Conservation (phyloP, 2,888 invertebrate genomes). For the Pycnomerus fuliginosus region DNA sequence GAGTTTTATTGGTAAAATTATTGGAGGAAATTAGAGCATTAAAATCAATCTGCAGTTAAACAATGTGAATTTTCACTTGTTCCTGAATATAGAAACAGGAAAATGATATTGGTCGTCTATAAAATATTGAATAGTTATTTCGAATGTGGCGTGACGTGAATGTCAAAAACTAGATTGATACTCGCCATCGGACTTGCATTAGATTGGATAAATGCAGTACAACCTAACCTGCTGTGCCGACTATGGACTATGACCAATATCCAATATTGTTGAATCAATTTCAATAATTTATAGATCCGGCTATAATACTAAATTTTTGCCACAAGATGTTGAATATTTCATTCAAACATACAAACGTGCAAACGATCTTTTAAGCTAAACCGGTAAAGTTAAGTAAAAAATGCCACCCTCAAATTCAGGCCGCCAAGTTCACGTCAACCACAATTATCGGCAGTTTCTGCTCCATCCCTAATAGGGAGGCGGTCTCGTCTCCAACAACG, state of each 20-base stretch:
- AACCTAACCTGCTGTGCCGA: slow-evolving; percentile 13
- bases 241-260: slow-evolving; percentile 27
- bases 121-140: slow-evolving; percentile 46
- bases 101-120: slow-evolving; percentile 36
- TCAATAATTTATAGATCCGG: slow-evolving; percentile 35
- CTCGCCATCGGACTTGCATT: slow-evolving; percentile 40
- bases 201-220: slow-evolving; percentile 35
- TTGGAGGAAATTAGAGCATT: slow-evolving; percentile 14
- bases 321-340: slow-evolving; percentile 13
- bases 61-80: slow-evolving; percentile 39
- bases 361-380: not conserved
- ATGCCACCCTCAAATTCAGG: not conserved
- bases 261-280: slow-evolving; percentile 41
- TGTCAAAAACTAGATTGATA: slow-evolving; percentile 49
- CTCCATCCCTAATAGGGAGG: slow-evolving; percentile 16
- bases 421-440: slow-evolving; percentile 13
- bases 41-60: too few species aligned
- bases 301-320: slow-evolving; percentile 12
- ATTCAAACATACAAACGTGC: slow-evolving; percentile 1
- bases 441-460: slow-evolving; percentile 24
- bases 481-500: slow-evolving; percentile 10
- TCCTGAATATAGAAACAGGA: slow-evolving; percentile 37
- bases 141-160: slow-evolving; percentile 46
- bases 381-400: too few species aligned
- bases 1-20: slow-evolving; percentile 23